phyloP scores from a whole-genome alignment of 2,888 invertebrate genomes.

The Amphipoea oculea region DNA sequence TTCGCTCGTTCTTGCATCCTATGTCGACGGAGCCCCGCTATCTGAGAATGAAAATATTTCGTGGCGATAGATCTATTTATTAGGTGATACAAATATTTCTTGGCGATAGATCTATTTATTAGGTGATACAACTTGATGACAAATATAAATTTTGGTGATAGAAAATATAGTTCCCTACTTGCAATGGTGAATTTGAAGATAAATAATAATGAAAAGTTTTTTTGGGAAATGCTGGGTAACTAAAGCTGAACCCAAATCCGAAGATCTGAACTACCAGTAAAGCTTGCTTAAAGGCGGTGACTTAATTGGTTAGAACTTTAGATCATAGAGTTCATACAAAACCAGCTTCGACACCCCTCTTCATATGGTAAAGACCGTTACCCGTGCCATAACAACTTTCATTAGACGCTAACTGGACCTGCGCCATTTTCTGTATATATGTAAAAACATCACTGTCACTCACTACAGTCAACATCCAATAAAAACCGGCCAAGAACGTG shows the following conservation, averaged over 20 bases:
- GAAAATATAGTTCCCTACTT: too few relatives aligned
- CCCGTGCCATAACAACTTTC: conserved; percentile 71
- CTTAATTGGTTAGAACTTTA: conserved; percentile 3
- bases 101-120: too few relatives aligned
- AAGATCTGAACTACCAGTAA: background rate
- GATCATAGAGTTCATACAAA: conserved; percentile 13
- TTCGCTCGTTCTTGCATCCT: too few relatives aligned
- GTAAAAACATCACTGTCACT: conserved; percentile 37
- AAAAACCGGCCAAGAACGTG: too few relatives aligned
- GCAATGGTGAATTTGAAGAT: background rate
- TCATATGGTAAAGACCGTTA: conserved; percentile 68
- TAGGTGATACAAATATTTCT: too few relatives aligned
- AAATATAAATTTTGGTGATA: too few relatives aligned
- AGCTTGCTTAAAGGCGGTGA: background rate
- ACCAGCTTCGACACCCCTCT: conserved; percentile 36
- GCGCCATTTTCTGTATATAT: conserved; percentile 41
- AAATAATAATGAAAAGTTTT: background rate
- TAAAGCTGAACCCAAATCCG: background rate
- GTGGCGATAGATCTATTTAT: too few relatives aligned
- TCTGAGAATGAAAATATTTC: too few relatives aligned
- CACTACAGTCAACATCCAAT: background rate
- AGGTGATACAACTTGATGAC: too few relatives aligned
- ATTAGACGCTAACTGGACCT: conserved; percentile 65
- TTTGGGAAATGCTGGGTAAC: background rate
- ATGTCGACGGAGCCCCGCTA: too few relatives aligned